Base-by-base conservation (phyloP, 2,113 vertebrate species). In the Tyrannus savana region DNA sequence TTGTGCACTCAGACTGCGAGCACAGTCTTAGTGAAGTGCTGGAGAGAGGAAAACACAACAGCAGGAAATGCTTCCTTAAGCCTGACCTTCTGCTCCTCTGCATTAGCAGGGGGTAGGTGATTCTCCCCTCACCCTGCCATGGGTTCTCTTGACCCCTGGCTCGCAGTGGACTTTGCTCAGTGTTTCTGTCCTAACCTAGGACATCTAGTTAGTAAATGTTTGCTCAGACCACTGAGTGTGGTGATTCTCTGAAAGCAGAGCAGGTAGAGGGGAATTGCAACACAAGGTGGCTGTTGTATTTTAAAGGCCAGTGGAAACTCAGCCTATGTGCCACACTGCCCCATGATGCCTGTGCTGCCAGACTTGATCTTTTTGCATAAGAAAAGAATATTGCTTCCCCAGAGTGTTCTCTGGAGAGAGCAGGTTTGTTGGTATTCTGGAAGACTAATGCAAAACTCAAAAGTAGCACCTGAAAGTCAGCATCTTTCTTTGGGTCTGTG, bases 131-230 rank as follows among this genome's bases (percentile, higher is more conserved):
- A 59, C 89, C 84, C 92, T 1, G 2, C 90, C 9, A 7, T 18
- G 47, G 35, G 67, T 50, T 77, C 79, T 92, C 23, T 73, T 95
- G 89, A 94, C 82, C 78, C 44, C 41, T 92, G 53, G 44, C 56
- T 88, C 5, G 9, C 0, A 0, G 35, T 93, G 96, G 95, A 97
- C 96, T 96, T 93, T 97, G 96, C 80, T 95, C 96, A 22, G 77
- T 59, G 73, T 84, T 93, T 84, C 28, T 87, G 55, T 41, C 68
- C 92, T 77, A 47, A 55, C 60, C 21, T 14, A 42, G 74, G 74
- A 50, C 75, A 62, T 60, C 25, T 67, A 10, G 72, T 95, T 90
- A 84, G 46, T 92, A 78, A 97, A 93, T 97, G 96, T 96, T 97
- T 95, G 74, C 55, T 93, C 90, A 92, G 68, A 71, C 53, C 62